Evolutionary conservation across 2,888 invertebrate species (phyloP), one percentile per base, ranked within the genome.

Genomic region (Hyposoter didymator): DNA sequence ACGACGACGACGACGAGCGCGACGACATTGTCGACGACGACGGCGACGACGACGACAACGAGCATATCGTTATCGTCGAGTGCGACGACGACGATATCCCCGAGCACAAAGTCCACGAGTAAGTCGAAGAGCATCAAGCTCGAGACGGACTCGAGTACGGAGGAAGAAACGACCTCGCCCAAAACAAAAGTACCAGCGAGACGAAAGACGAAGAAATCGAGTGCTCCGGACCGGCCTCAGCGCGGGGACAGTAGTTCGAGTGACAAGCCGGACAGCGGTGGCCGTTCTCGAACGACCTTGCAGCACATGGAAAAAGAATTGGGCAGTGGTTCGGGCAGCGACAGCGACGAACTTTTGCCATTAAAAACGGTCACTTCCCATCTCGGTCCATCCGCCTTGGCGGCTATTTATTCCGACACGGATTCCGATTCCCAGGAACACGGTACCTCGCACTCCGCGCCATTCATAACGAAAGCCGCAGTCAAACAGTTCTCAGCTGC

Each of bases 361-460:
- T 95, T 97, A 39, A 95, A 95, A 89, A 90, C 91, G 6, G 82
- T 91, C 0, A 88, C 89, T 0, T 87, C 90, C 28, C 91, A 91
- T 1, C 87, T 92, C 10, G 92, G 91, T 5, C 92, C 93, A 1
- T 94, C 95, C 70, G 95, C 95, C 82, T 95, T 96, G n/a, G 95
- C 96, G 28, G 96, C 97, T 85, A 98, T 98, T 89, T 98, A 98
- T 94, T 86, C 98, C 0, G 97, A 98, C 89, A 97, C 97, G 88
- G 97, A 97, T 90, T 95, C 96, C 0, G 96, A 96, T 91, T 93
- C 94, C 1, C 96, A 95, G 90, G 95, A 95, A 70, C 95, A 95
- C 75, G 95, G 95, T 87, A 95, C 96, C 19, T 95, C 96, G 0
- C 96, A 95, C 90, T 95, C 95, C 89, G 95, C 95, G 4, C 86